Conservation (phyloP, 2,888 invertebrate species). For the Hybos culiciformis region DNA sequence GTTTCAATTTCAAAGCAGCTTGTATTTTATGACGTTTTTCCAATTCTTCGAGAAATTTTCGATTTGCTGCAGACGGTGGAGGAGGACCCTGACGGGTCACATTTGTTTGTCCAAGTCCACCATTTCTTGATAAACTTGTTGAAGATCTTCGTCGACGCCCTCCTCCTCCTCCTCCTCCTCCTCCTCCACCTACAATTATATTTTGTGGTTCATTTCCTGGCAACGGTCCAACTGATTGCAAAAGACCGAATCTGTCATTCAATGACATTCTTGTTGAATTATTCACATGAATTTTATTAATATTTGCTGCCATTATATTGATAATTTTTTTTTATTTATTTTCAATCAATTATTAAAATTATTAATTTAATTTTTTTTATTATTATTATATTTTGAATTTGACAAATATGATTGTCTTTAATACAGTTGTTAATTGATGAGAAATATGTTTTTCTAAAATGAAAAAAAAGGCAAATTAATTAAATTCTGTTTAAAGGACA, state of each 20-base stretch:
- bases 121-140: slow-evolving; percentile 6
- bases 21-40: slow-evolving; percentile 32
- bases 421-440: too few species aligned
- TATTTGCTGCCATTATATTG: not conserved
- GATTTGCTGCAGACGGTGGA: slow-evolving; percentile 24
- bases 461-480: too few species aligned
- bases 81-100: not conserved
- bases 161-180: slow-evolving; percentile 20
- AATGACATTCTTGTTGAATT: slow-evolving; percentile 38
- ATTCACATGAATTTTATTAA: slow-evolving; percentile 28
- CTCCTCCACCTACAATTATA: slow-evolving; percentile 17
- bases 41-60: slow-evolving; percentile 29
- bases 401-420: too few species aligned
- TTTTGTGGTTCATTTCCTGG: slow-evolving; percentile 11
- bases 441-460: too few species aligned
- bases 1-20: slow-evolving; percentile 33
- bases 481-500: too few species aligned
- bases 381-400: too few species aligned
- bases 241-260: slow-evolving; percentile 35
- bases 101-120: not conserved
- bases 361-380: too few species aligned
- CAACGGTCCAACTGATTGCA: slow-evolving; percentile 20
- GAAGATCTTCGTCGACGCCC: slow-evolving; percentile 15
- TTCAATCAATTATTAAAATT: too few species aligned
- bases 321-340: not conserved